A percentile compares a stretch with the other conserved stretches of the same genome.
phyloP scores from a whole-genome alignment of 2,113 vertebrate genomes.

The Triplophysa tibetana region DNA sequence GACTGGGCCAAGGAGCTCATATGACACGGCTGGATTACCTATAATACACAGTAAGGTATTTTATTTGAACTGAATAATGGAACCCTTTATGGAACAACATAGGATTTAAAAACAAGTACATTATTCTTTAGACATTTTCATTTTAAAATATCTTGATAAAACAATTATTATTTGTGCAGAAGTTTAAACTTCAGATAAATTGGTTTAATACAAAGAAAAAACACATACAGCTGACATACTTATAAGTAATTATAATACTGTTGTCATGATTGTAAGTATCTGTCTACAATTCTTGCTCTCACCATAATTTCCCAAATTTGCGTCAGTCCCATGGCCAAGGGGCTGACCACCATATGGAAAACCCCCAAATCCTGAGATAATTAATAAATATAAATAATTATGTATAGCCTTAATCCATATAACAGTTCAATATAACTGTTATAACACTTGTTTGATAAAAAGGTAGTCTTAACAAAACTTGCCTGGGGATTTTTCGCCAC shows the following conservation, averaged over 20 bases:
- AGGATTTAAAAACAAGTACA: no score
- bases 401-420: neutral
- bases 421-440: neutral
- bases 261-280: neutral
- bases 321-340: conserved; percentile 52
- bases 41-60: neutral
- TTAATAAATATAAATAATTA: neutral
- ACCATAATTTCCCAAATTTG: conserved; percentile 62
- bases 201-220: neutral
- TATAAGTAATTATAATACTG: conserved; percentile 5
- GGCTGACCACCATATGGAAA: conserved; percentile 66
- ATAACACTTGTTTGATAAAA: neutral
- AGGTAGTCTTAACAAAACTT: neutral
- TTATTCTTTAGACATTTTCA: no score
- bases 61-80: no score
- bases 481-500: conserved; percentile 19
- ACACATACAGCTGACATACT: conserved; percentile 25
- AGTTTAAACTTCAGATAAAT: no score
- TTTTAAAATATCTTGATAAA: no score
- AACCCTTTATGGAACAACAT: no score
- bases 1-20: conserved; percentile 56
- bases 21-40: conserved; percentile 56
- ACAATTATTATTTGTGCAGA: no score
- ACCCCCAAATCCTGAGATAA: conserved; percentile 61
- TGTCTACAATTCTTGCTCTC: neutral